Percentiles rank a stretch among this genome's conserved stretches.
phyloP scores from a whole-genome alignment of 2,113 vertebrate genomes.

The Castor canadensis region DNA sequence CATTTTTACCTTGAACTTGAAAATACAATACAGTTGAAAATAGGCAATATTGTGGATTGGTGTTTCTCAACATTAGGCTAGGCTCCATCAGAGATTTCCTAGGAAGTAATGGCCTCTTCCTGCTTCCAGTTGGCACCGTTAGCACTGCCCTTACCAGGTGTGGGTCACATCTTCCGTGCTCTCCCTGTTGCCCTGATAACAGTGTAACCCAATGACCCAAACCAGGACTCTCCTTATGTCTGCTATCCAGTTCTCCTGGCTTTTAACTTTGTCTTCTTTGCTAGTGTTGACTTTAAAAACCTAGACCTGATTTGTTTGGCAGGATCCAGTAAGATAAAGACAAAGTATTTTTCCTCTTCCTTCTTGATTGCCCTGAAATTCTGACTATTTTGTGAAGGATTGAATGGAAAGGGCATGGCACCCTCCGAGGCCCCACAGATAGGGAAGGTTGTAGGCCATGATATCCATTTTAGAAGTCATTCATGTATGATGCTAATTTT shows the following conservation, averaged over 20 bases:
- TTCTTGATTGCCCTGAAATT: neutral
- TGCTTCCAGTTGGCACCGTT: neutral
- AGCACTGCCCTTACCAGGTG: neutral
- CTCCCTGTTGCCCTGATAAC: neutral
- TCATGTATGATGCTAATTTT: neutral
- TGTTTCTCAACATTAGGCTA: neutral
- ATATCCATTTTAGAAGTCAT: neutral
- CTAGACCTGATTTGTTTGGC: neutral
- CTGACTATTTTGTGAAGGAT: conserved; percentile 35
- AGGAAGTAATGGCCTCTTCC: neutral
- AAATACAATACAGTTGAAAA: neutral
- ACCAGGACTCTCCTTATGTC: neutral
- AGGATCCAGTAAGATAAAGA: neutral
- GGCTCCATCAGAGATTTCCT: neutral
- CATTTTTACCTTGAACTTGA: neutral
- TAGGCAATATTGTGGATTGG: neutral
- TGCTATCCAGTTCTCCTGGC: neutral
- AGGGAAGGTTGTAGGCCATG: neutral
- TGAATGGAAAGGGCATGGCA: neutral
- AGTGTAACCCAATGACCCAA: neutral
- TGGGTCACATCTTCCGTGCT: neutral
- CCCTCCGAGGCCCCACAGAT: neutral
- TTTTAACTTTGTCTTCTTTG: neutral
- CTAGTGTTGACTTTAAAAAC: neutral
- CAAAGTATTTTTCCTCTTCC: neutral